Percentiles rank a stretch among this genome's conserved stretches.
phyloP scores from a whole-genome alignment of 2,888 invertebrate genomes.

The Acanthacorydalis orientalis region DNA sequence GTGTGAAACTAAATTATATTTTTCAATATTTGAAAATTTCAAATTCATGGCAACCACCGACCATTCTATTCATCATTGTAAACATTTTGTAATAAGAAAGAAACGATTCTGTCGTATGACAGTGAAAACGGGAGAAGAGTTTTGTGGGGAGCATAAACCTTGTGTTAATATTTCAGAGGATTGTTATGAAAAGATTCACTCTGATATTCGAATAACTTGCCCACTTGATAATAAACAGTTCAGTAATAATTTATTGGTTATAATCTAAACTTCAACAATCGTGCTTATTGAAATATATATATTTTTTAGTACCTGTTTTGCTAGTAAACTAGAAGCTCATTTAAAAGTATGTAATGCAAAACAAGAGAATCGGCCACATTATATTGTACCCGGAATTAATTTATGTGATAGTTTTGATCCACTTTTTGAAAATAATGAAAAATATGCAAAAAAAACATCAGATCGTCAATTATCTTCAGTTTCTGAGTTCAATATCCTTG shows the following conservation, averaged over 20 bases:
- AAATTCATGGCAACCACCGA: no score
- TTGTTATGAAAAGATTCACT: slow-evolving; percentile 8
- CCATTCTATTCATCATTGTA: slow-evolving; percentile 27
- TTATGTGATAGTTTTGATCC: slow-evolving; percentile 15
- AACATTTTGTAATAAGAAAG: slow-evolving; percentile 49
- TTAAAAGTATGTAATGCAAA: slow-evolving; percentile 57
- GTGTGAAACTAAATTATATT: no score
- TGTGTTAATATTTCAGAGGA: slow-evolving; percentile 8
- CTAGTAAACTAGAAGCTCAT: slow-evolving; percentile 49
- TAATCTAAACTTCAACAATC: not conserved
- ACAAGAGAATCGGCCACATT: slow-evolving; percentile 29
- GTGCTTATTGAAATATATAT: not conserved
- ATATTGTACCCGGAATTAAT: slow-evolving; percentile 36
- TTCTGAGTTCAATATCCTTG: slow-evolving; percentile 21
- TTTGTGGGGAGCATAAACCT: slow-evolving; percentile 55
- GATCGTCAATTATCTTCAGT: slow-evolving; percentile 24
- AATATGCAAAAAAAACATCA: slow-evolving; percentile 9
- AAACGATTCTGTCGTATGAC: slow-evolving; percentile 63
- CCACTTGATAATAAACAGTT: slow-evolving; percentile 61
- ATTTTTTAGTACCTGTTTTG: slow-evolving; percentile 43
- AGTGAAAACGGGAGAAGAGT: slow-evolving; percentile 45
- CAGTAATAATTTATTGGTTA: slow-evolving; percentile 17
- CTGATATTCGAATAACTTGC: slow-evolving; percentile 41
- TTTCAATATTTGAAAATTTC: no score
- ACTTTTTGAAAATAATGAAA: slow-evolving; percentile 5